Evolutionary conservation across 2,113 vertebrate genomes (phyloP).

Genomic region (Lagopus leucura): DNA sequence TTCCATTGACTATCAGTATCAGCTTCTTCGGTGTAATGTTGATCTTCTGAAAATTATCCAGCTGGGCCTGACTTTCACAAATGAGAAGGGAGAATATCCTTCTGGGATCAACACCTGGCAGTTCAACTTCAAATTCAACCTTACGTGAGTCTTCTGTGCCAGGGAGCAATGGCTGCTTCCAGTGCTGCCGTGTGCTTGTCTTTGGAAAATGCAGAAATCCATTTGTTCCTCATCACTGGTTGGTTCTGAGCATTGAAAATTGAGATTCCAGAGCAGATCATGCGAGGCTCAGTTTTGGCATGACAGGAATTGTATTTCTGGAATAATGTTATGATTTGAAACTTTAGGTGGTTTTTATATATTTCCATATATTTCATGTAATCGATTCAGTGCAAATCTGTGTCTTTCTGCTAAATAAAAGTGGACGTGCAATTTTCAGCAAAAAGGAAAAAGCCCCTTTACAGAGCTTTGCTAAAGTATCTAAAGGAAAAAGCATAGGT

Average conservation of each 20-base stretch:
- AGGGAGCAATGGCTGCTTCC: neutral
- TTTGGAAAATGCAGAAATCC: neutral
- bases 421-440: neutral
- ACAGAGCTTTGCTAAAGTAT: neutral
- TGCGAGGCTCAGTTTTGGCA: neutral
- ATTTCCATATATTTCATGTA: neutral
- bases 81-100: constrained; percentile 95
- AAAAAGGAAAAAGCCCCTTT: neutral
- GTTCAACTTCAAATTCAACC: constrained; percentile 99
- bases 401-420: neutral
- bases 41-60: constrained; percentile 98
- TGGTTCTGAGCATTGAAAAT: neutral
- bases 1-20: constrained; percentile 97
- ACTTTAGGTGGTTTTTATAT: neutral
- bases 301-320: neutral
- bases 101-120: constrained; percentile 96
- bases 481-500: neutral
- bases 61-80: constrained; percentile 96
- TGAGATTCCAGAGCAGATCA: neutral
- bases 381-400: neutral
- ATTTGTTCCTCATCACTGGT: neutral
- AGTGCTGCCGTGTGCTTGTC: neutral
- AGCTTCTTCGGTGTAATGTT: constrained; percentile 95
- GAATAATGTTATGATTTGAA: neutral
- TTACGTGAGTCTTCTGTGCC: constrained; percentile 84